Evolutionary conservation across 2,888 invertebrate species (phyloP).

Genomic region (Peribatodes rhomboidaria): DNA sequence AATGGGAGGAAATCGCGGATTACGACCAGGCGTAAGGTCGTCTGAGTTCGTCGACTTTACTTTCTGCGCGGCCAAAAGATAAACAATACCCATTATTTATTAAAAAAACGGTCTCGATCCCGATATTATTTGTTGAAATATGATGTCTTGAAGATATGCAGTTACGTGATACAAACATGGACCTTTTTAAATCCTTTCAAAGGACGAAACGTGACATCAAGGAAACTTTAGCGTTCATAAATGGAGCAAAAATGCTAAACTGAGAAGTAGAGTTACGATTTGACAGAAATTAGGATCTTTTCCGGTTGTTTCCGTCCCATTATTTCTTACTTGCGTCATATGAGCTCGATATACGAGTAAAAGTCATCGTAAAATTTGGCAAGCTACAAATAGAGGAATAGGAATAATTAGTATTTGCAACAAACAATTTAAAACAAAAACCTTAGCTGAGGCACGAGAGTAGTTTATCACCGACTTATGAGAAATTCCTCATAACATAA

Average conservation of each 20-base stretch:
- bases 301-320: constrained; percentile 3
- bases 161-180: constrained; percentile 4
- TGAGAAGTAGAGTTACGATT: constrained; percentile 19
- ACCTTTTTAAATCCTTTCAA: constrained; percentile 16
- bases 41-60: constrained; percentile 44
- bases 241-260: constrained; percentile 17
- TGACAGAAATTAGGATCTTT: not conserved
- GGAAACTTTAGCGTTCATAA: not conserved
- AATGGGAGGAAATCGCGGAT: constrained; percentile 22
- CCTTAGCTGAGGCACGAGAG: no score
- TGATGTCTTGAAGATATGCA: not conserved
- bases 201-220: not conserved
- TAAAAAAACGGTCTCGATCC: constrained; percentile 26
- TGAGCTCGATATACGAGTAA: constrained; percentile 1
- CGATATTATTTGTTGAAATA: constrained; percentile 2
- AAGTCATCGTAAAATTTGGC: constrained; percentile 2
- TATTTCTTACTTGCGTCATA: not conserved
- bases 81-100: constrained; percentile 36
- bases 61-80: constrained; percentile 32
- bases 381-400: not conserved
- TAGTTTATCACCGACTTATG: not conserved
- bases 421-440: no score
- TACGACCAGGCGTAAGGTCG: constrained; percentile 39
- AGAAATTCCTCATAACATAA: not conserved
- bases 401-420: no score